Evolutionary conservation across 2,113 vertebrate species (phyloP).

Genomic region (Camarhynchus parvulus): DNA sequence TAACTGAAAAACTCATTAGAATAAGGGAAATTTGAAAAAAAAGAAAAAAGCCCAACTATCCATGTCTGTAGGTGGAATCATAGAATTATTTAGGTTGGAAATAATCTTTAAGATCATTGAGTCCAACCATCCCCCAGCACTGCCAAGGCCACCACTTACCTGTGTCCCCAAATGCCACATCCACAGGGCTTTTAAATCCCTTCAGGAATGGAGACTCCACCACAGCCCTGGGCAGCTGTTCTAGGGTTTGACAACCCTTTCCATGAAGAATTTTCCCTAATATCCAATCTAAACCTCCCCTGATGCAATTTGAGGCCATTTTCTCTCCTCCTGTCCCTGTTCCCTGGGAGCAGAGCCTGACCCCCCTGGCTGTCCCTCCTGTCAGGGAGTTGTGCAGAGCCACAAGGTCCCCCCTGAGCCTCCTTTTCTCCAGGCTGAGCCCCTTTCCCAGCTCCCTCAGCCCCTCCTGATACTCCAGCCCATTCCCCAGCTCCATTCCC

Average conservation of each 20-base stretch:
- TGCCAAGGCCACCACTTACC: not conserved
- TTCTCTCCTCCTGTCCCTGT: accelerated
- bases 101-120: no score
- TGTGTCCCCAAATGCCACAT: not conserved
- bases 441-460: not conserved
- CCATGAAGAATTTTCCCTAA: not conserved
- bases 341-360: not conserved
- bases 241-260: not conserved
- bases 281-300: not conserved
- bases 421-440: not conserved
- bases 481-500: not conserved
- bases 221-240: not conserved
- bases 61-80: not conserved
- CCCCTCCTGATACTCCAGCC: accelerated
- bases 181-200: accelerated
- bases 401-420: not conserved
- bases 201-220: not conserved
- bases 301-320: accelerated
- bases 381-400: not conserved
- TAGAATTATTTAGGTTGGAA: not conserved
- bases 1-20: not conserved
- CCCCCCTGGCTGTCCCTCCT: not conserved
- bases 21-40: not conserved
- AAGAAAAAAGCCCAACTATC: not conserved
- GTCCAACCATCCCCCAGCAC: not conserved